phyloP scores from a whole-genome alignment of 2,113 vertebrate species.

The Leucoraja erinaceus region DNA sequence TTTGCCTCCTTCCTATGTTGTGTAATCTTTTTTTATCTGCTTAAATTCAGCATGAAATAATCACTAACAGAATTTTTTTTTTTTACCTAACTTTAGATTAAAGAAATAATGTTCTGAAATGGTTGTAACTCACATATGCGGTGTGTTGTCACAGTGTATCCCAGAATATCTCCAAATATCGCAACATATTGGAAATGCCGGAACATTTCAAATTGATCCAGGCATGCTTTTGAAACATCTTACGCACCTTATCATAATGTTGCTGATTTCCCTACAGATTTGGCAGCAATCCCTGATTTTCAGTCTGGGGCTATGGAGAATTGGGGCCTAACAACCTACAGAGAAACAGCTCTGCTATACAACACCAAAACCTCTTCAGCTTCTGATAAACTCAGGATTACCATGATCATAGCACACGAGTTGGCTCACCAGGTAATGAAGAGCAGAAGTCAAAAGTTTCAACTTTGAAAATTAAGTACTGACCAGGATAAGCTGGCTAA shows the following conservation, averaged over 20 bases:
- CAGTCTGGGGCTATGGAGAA: constrained; percentile 72
- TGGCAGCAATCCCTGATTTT: constrained; percentile 71
- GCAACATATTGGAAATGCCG: not conserved
- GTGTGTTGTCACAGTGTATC: not conserved
- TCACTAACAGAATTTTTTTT: not conserved
- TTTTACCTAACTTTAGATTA: too few species aligned
- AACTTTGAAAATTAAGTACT: not conserved
- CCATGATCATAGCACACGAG: constrained; percentile 63
- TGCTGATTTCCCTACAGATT: constrained; percentile 50
- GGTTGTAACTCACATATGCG: not conserved
- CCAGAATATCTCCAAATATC: not conserved
- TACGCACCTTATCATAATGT: not conserved
- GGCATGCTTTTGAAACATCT: constrained; percentile 15
- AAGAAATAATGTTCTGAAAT: not conserved
- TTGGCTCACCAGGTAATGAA: constrained; percentile 64
- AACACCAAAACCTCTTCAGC: constrained; percentile 59
- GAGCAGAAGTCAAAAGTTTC: not conserved
- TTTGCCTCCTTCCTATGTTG: not conserved
- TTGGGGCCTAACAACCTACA: constrained; percentile 68
- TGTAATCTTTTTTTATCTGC: not conserved
- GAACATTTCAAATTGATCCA: not conserved
- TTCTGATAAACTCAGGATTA: constrained; percentile 59
- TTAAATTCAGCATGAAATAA: not conserved
- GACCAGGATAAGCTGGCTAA: not conserved
- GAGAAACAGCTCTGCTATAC: constrained; percentile 59